Conservation (phyloP, 2,113 vertebrate genomes). For the Oryzias melastigma region DNA sequence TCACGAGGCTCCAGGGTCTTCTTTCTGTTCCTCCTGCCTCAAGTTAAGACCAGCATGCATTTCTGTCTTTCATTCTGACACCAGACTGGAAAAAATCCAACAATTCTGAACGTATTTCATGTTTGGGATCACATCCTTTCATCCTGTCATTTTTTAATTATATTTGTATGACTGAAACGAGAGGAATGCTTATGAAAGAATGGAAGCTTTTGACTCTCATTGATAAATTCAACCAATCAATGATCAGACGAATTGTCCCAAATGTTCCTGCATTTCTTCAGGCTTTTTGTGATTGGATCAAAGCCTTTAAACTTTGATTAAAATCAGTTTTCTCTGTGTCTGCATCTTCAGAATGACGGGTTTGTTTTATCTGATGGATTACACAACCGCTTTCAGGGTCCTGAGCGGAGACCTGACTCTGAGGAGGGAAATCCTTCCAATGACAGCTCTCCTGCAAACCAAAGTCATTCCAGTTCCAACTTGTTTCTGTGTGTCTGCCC, state of each 20-base stretch:
- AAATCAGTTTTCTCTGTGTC: not conserved
- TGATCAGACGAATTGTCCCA: not conserved
- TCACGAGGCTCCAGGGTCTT: no score
- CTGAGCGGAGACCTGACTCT: not conserved
- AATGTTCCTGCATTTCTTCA: not conserved
- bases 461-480: constrained; percentile 10
- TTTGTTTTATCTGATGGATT: not conserved
- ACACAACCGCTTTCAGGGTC: not conserved
- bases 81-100: no score
- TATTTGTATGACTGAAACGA: no score
- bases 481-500: not conserved
- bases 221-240: not conserved
- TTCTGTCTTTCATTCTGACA: no score
- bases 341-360: not conserved
- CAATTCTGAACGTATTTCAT: no score
- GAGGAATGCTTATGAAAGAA: no score
- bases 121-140: no score
- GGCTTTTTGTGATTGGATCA: not conserved
- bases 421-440: not conserved
- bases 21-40: no score
- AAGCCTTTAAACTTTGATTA: not conserved
- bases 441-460: not conserved
- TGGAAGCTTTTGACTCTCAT: not conserved
- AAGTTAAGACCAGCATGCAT: no score
- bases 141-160: no score